Percentiles rank a stretch among this genome's conserved stretches.
phyloP scores from a whole-genome alignment of 2,888 invertebrate genomes.

The Polyploca ridens region DNA sequence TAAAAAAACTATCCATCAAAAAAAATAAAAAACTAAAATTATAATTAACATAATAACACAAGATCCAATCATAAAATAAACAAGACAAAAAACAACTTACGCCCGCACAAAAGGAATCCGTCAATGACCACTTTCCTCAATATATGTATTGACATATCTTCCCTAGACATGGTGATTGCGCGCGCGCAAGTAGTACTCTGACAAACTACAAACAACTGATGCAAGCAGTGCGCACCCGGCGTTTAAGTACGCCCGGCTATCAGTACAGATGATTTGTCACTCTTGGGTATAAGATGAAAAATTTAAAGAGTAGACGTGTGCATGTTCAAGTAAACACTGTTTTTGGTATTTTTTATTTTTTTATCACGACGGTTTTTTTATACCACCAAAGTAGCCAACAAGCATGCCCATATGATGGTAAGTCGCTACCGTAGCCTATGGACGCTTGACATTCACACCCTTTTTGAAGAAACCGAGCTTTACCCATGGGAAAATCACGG shows the following conservation, averaged over 20 bases:
- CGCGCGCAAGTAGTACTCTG: constrained; percentile 13
- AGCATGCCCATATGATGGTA: no score
- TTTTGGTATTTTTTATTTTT: no score
- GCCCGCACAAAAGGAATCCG: constrained; percentile 54
- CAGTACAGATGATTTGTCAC: not conserved
- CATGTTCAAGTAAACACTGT: no score
- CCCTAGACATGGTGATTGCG: constrained; percentile 43
- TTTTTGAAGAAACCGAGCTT: no score
- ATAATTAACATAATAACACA: no score
- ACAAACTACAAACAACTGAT: constrained; percentile 10
- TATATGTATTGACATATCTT: constrained; percentile 51
- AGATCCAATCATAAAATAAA: not conserved
- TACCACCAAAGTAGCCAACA: no score
- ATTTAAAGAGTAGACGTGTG: not conserved
- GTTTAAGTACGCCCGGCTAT: constrained; percentile 5
- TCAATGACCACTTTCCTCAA: constrained; percentile 66
- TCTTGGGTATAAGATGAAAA: not conserved
- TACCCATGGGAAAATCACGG: no score
- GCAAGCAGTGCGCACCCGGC: not conserved
- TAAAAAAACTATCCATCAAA: no score
- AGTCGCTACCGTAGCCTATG: no score
- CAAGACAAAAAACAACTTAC: constrained; percentile 50
- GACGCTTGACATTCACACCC: no score
- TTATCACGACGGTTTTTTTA: no score
- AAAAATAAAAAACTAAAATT: no score